These are phyloP conservation scores for Scolopax mira DNA, from an alignment of 2,113 vertebrate genomes.

Conservation along the genomic window DNA sequence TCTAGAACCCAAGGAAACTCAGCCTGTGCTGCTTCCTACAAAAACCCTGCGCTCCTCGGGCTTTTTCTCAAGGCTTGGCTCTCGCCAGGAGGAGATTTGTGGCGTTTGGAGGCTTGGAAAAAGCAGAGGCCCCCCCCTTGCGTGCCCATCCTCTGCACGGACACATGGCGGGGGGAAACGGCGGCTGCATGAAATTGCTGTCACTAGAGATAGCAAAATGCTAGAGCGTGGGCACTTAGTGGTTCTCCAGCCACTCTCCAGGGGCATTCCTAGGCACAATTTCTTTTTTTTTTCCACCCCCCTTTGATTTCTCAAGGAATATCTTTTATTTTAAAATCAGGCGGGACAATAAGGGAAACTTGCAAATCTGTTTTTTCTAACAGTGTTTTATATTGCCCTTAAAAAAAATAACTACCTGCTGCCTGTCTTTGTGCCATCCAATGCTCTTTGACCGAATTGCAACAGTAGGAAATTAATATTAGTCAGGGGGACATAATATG, in stretches of 20 bases:
- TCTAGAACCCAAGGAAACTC: background rate
- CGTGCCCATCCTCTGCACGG: background rate
- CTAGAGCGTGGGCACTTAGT: background rate
- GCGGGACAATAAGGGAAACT: background rate
- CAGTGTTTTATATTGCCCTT: accelerated
- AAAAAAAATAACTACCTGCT: background rate
- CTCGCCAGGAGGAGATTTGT: background rate
- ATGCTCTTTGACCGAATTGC: background rate
- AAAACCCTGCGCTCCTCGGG: background rate
- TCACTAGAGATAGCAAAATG: background rate
- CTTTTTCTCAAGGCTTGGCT: background rate
- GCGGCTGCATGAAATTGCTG: background rate
- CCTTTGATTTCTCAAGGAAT: background rate
- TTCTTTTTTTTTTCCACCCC: background rate
- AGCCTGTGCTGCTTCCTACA: background rate
- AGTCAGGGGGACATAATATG: background rate
- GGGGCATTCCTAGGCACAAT: background rate
- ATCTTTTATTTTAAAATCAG: background rate
- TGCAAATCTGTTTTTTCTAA: background rate
- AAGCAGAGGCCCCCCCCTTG: background rate
- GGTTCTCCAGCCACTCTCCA: accelerated
- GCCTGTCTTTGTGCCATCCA: background rate
- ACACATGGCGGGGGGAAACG: background rate
- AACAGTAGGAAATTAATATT: background rate
- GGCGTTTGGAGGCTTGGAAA: background rate